Percentiles rank a stretch among this genome's conserved stretches.
Conservation (phyloP, 2,113 vertebrate genomes). For the Alligator sinensis region DNA sequence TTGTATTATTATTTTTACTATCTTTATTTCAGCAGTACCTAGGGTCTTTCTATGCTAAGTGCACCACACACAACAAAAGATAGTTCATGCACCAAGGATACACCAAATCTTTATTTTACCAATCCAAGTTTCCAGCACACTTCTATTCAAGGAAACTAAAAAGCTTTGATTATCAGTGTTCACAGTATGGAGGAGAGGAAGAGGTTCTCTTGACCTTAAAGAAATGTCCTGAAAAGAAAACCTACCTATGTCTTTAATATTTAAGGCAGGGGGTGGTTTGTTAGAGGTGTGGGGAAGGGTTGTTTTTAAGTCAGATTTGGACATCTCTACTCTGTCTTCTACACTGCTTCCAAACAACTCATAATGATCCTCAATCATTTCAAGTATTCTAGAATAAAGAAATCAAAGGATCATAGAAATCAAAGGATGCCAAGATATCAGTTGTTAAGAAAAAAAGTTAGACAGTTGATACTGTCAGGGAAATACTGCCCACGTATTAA, state of each 20-base stretch:
- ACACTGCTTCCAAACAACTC: background rate
- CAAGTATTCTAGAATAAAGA: conserved; percentile 20
- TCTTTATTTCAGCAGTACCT: background rate
- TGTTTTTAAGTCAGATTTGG: background rate
- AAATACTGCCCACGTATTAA: background rate
- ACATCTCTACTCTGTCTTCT: background rate
- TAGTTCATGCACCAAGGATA: background rate
- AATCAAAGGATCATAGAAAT: background rate
- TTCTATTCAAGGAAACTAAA: background rate
- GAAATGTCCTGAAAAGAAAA: background rate
- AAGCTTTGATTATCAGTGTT: background rate
- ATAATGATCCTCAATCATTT: background rate
- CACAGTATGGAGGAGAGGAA: background rate
- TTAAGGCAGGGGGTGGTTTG: too few species aligned
- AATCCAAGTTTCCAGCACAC: background rate
- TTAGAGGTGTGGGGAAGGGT: background rate
- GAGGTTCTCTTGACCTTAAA: background rate
- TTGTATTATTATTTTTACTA: background rate
- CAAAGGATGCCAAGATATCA: background rate
- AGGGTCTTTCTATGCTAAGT: background rate
- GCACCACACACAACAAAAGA: background rate
- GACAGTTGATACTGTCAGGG: background rate
- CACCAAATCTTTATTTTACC: background rate
- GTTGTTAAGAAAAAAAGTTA: background rate
- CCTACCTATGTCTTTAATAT: background rate